Evolutionary conservation across 2,113 vertebrate species (phyloP).

Genomic region (Genyomyrus donnyi): DNA sequence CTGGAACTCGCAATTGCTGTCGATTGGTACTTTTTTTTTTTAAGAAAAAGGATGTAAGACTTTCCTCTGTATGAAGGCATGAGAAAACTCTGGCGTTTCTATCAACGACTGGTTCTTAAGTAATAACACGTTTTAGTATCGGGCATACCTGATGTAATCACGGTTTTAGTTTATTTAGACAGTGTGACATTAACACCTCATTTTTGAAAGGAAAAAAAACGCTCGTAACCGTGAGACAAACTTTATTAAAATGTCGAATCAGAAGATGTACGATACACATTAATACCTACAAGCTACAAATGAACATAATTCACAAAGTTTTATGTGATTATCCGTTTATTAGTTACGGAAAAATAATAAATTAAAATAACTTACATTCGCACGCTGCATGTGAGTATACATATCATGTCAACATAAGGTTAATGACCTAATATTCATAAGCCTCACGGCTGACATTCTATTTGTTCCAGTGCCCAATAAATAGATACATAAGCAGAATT

Average conservation of each 20-base stretch:
- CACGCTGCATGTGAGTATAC: neutral
- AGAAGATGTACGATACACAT: neutral
- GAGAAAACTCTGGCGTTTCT: neutral
- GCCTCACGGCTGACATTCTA: neutral
- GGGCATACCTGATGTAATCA: neutral
- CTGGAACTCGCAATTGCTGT: neutral
- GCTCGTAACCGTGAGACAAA: neutral
- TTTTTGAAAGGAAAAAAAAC: neutral
- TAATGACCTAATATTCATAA: neutral
- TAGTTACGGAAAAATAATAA: neutral
- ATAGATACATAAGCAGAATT: neutral
- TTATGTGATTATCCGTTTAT: neutral
- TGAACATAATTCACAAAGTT: neutral
- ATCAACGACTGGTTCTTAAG: neutral
- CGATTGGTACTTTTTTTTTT: neutral
- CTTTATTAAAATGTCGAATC: neutral
- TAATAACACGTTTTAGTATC: neutral
- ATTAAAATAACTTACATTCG: neutral
- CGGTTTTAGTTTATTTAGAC: neutral
- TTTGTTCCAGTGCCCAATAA: neutral
- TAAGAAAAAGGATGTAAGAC: neutral
- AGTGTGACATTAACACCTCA: neutral
- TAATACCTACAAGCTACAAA: neutral
- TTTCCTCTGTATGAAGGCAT: neutral
- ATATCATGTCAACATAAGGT: neutral